Evolutionary conservation across 2,888 invertebrate genomes (phyloP).

Genomic region (Zhengitettix transpicula): DNA sequence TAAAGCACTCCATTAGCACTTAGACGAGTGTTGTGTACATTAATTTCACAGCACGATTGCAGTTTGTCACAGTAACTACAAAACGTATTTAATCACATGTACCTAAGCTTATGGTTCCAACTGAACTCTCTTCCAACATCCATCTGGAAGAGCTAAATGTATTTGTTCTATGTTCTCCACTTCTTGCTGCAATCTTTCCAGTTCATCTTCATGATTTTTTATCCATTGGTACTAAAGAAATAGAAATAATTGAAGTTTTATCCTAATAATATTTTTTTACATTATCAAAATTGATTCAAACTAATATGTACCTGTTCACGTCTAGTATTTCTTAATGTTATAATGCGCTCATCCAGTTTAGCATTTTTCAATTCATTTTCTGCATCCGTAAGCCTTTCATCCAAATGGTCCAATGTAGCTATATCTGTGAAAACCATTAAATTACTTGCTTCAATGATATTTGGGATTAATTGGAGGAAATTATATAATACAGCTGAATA

Average conservation of each 20-base stretch:
- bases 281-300: not conserved
- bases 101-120: conserved; percentile 44
- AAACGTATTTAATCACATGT: not conserved
- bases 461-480: not conserved
- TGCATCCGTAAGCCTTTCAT: conserved; percentile 47
- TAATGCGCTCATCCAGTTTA: conserved; percentile 59
- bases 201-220: conserved; percentile 62
- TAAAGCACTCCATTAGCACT: not conserved
- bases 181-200: conserved; percentile 49
- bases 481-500: conserved; percentile 5
- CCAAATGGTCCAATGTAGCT: conserved; percentile 28
- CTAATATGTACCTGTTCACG: conserved; percentile 41
- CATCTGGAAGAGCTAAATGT: conserved; percentile 56
- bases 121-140: conserved; percentile 61
- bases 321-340: conserved; percentile 51
- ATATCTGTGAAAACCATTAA: conserved; percentile 23
- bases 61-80: not conserved
- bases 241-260: conserved; percentile 1
- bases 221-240: conserved; percentile 42
- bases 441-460: not conserved
- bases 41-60: not conserved
- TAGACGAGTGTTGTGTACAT: not conserved
- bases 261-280: not conserved
- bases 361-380: conserved; percentile 53
- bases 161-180: conserved; percentile 73